Base-by-base conservation (phyloP, 1,140 invertebrate genomes). In the Berghia stephanieae region DNA sequence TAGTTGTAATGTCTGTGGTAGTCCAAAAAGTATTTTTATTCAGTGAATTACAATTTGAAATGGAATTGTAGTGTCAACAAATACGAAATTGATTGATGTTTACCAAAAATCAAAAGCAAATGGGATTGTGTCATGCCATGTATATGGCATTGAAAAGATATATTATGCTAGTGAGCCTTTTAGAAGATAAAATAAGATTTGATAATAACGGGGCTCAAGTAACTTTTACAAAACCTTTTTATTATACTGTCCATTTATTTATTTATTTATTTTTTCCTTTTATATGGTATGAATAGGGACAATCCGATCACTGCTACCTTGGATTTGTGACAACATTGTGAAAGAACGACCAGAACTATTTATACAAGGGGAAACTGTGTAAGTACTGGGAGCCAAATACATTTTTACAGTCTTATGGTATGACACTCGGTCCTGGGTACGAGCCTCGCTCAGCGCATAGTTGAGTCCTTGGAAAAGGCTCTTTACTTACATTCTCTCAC, bases 311-410 rank as follows among this genome's bases (percentile, higher is more conserved):
- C 88, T 98, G 27, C 88, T 98, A 0, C 83, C 92, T 2, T 97
- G 95, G 95, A 92, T 98, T 43, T 93, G 93, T 85, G 93, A 95
- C 78, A 96, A 97, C 88, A 89, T 98, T 69, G 87, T 98, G 43
- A 93, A 92, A 75, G 96, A 98, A 86, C 91, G 95, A 80, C 93
- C 93, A 16, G 96, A 98, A 87, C 90, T 98, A n/a, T 98, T 98
- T 88, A 86, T 97, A 46, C 94, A 96, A 91, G 94, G 92, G 76
- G 92, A 94, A 44, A 92, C 93, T 6, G 93, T 96, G 92, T 94
- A 92, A 93, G 93, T 92, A 38, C 31, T 63, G 3, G n/a, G n/a
- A 60, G n/a, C 57, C 24, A 24, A 10, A 6, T 60, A 60, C 8
- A 60, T 5, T 10, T 74, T 18, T 1, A 49, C 8, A 10, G 8